These are phyloP conservation scores for Micromussa lordhowensis DNA, from an alignment of 92 coral and sea anemone genomes.

Conservation along the genomic window DNA sequence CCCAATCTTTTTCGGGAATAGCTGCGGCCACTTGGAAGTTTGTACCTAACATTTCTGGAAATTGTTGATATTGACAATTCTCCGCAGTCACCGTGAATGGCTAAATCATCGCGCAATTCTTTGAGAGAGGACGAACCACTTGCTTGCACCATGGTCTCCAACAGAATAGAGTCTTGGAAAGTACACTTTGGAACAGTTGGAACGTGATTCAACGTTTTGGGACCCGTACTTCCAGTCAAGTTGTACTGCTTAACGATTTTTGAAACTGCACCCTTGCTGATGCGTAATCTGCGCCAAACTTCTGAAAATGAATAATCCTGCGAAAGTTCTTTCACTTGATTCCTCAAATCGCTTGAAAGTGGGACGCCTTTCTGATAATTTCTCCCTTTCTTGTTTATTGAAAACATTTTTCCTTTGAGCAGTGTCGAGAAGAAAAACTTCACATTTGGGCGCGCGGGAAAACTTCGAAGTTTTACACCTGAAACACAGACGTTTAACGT, in stretches of 20 bases:
- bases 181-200: slow-evolving; percentile 54
- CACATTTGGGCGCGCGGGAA: slow-evolving; percentile 43
- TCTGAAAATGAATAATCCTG: slow-evolving; percentile 48
- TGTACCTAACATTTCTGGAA: slow-evolving; percentile 56
- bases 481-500: slow-evolving; percentile 32
- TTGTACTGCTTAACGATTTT: slow-evolving; percentile 55
- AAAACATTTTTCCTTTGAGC: slow-evolving; percentile 43
- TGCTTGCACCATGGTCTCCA: slow-evolving; percentile 67
- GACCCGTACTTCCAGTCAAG: slow-evolving; percentile 43
- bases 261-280: slow-evolving; percentile 55
- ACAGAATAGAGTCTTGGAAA: slow-evolving; percentile 58
- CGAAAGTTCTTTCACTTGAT: slow-evolving; percentile 63
- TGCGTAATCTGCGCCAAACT: slow-evolving; percentile 52
- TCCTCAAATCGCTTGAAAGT: slow-evolving; percentile 61
- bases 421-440: slow-evolving; percentile 13
- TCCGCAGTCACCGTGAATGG: slow-evolving; percentile 63
- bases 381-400: slow-evolving; percentile 53
- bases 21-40: background rate
- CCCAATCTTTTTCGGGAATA: background rate
- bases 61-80: slow-evolving; percentile 65
- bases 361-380: too few species aligned
- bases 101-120: slow-evolving; percentile 46
- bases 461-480: slow-evolving; percentile 33
- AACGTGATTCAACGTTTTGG: slow-evolving; percentile 48
- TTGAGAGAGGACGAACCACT: too few species aligned